Conservation (phyloP, 2,888 invertebrate genomes). For the Lasioglossum oenotherae region DNA sequence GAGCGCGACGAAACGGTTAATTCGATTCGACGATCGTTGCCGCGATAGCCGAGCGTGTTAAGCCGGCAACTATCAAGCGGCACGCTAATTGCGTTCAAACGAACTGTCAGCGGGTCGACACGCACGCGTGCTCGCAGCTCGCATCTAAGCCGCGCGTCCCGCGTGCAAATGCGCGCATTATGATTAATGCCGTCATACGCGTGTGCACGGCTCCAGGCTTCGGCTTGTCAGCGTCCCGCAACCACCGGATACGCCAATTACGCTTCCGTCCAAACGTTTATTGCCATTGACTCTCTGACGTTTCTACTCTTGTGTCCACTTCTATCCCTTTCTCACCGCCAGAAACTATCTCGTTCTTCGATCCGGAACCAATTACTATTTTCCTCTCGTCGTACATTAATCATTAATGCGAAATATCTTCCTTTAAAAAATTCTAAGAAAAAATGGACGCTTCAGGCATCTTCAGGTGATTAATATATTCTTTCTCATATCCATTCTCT, state of each 20-base stretch:
- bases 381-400: background rate
- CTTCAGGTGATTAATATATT: background rate
- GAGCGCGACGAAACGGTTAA: conserved; percentile 71
- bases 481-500: background rate
- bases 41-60: conserved; percentile 70
- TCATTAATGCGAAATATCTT: background rate
- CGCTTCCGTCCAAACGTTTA: conserved; percentile 44
- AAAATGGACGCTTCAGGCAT: background rate
- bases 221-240: conserved; percentile 73
- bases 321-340: background rate
- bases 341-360: background rate
- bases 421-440: no score
- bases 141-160: conserved; percentile 21
- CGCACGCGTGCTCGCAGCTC: conserved; percentile 69
- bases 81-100: conserved; percentile 83
- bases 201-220: conserved; percentile 59
- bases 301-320: background rate
- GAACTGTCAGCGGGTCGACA: conserved; percentile 81
- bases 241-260: conserved; percentile 75
- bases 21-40: conserved; percentile 74
- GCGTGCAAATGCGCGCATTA: conserved; percentile 71
- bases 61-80: conserved; percentile 75
- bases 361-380: background rate
- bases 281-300: conserved; percentile 24
- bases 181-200: conserved; percentile 77